These are phyloP conservation scores for Notolepis coatsorum DNA, from an alignment of 2,797 vertebrate species.

Conservation along the genomic window DNA sequence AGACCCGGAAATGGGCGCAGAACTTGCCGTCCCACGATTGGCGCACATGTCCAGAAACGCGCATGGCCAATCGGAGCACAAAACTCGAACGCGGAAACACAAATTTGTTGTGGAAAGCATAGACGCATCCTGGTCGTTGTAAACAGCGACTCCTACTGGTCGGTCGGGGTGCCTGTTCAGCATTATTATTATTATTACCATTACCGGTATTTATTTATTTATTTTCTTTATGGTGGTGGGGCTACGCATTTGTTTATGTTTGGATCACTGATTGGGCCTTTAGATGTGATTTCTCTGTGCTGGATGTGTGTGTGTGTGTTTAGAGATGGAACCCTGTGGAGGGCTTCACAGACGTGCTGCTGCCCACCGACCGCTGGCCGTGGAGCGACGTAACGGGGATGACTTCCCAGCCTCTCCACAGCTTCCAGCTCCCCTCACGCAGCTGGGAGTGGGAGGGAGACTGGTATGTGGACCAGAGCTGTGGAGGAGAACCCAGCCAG, in stretches of 20 bases:
- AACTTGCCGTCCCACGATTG: too few species aligned
- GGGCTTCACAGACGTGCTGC: conserved; percentile 92
- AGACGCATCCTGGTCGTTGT: too few species aligned
- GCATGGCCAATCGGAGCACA: too few species aligned
- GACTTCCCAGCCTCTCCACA: conserved; percentile 88
- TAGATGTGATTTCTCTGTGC: background rate
- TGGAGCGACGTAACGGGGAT: conserved; percentile 96
- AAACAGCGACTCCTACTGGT: too few species aligned
- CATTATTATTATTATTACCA: too few species aligned
- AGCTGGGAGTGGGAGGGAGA: conserved; percentile 99
- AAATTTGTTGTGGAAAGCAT: too few species aligned
- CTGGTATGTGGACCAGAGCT: conserved; percentile 98
- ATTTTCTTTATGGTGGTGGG: too few species aligned
- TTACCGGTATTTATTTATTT: background rate
- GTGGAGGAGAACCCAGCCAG: conserved; percentile 94
- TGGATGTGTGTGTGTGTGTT: conserved; percentile 16
- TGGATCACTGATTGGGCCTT: background rate
- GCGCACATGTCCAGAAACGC: too few species aligned
- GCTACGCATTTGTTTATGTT: too few species aligned
- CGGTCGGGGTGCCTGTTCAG: too few species aligned
- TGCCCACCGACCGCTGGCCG: conserved; percentile 98
- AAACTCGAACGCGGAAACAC: too few species aligned
- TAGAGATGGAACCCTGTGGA: conserved; percentile 99
- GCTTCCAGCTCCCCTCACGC: conserved; percentile 88
- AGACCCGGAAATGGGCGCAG: too few species aligned